Evolutionary conservation across 2,797 vertebrate genomes (phyloP).

Genomic region (Schizothorax lantsangensis): DNA sequence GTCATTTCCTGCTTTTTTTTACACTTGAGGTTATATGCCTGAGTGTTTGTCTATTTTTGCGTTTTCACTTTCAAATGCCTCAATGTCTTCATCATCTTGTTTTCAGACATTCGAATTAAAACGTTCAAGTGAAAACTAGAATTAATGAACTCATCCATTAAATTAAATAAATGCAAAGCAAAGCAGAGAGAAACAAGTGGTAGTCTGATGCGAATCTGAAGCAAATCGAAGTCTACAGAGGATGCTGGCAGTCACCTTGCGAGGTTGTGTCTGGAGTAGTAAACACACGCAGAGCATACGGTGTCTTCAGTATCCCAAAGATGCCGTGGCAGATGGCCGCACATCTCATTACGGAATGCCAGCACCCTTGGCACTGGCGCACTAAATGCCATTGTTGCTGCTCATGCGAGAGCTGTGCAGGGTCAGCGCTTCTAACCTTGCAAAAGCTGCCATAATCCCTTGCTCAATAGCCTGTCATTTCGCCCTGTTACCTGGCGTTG

Average conservation of each 20-base stretch:
- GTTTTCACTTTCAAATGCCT: background rate
- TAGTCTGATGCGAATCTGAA: background rate
- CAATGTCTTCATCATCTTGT: background rate
- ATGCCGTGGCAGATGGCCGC: slow-evolving; percentile 67
- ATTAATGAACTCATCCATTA: slow-evolving; percentile 3
- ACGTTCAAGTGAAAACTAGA: background rate
- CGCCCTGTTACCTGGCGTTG: slow-evolving; percentile 51
- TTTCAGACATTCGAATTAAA: background rate
- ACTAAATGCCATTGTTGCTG: slow-evolving; percentile 67
- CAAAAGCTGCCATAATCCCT: slow-evolving; percentile 56
- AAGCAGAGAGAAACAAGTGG: slow-evolving; percentile 1
- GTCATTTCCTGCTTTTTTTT: background rate
- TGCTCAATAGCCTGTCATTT: slow-evolving; percentile 57
- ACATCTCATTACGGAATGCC: slow-evolving; percentile 71
- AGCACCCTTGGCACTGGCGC: slow-evolving; percentile 65
- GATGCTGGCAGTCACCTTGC: slow-evolving; percentile 60
- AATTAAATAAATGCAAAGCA: background rate
- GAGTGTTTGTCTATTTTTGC: background rate
- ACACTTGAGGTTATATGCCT: background rate
- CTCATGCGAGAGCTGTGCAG: slow-evolving; percentile 53
- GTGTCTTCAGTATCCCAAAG: slow-evolving; percentile 62
- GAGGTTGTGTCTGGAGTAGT: slow-evolving; percentile 62
- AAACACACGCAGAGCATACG: slow-evolving; percentile 61
- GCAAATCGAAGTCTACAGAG: slow-evolving; percentile 29
- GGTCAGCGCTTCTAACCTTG: slow-evolving; percentile 66